phyloP scores from a whole-genome alignment of 2,888 invertebrate genomes.

The Sphaeridia pumilis region DNA sequence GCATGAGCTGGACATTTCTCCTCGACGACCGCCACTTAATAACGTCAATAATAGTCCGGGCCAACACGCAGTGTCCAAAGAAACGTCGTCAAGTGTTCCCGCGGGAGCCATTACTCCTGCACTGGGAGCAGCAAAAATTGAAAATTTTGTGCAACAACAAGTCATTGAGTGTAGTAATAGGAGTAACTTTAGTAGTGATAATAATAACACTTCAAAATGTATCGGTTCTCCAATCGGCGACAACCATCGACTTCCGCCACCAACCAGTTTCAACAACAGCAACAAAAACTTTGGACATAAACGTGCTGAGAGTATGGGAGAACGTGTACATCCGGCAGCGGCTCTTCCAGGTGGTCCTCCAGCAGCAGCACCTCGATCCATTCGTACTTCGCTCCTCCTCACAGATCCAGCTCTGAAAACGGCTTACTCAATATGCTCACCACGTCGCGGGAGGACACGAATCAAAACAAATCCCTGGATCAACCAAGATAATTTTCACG shows the following conservation, averaged over 20 bases:
- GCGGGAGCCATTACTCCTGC: too few relatives aligned
- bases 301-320: constrained; percentile 29
- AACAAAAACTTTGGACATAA: constrained; percentile 8
- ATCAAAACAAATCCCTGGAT: constrained; percentile 36
- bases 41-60: too few relatives aligned
- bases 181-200: background rate
- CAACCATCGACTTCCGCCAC: background rate
- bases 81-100: too few relatives aligned
- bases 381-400: constrained; percentile 32
- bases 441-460: constrained; percentile 29
- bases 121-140: too few relatives aligned
- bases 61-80: too few relatives aligned
- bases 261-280: too few relatives aligned
- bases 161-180: too few relatives aligned
- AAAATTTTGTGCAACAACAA: too few relatives aligned
- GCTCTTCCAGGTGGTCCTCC: constrained; percentile 7
- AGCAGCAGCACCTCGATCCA: constrained; percentile 7
- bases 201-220: background rate
- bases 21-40: too few relatives aligned
- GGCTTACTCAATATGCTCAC: constrained; percentile 31
- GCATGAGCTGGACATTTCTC: too few relatives aligned
- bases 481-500: constrained; percentile 12
- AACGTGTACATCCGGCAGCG: constrained; percentile 14
- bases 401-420: constrained; percentile 14
- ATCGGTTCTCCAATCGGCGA: background rate